Conservation (phyloP, 1,140 invertebrate species). For the Lepidurus apus region DNA sequence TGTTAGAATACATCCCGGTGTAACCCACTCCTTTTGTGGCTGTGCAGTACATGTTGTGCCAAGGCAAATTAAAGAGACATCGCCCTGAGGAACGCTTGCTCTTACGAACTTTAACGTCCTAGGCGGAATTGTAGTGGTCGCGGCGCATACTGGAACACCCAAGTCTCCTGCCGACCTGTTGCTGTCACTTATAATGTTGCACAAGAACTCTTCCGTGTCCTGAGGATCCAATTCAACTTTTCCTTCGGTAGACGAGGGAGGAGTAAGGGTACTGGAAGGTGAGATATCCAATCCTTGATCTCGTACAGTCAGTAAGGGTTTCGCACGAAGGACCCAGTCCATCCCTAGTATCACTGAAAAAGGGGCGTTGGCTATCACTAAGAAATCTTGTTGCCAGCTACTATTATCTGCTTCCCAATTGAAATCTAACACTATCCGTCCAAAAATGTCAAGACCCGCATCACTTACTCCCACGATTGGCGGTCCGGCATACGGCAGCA, state of each 20-base stretch:
- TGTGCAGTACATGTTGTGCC: background rate
- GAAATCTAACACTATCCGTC: background rate
- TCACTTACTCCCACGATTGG: background rate
- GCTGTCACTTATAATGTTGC: background rate
- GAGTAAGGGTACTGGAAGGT: background rate
- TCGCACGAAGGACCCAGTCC: background rate
- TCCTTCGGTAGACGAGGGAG: background rate
- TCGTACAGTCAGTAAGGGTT: background rate
- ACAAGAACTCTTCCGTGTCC: background rate
- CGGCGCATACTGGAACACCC: background rate
- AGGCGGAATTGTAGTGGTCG: background rate
- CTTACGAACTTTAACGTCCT: background rate
- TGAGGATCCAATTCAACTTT: background rate
- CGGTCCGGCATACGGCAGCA: background rate
- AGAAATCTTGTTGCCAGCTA: background rate
- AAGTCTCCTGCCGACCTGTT: background rate
- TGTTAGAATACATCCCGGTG: background rate
- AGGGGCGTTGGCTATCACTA: background rate
- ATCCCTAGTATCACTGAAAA: background rate
- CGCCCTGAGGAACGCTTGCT: background rate
- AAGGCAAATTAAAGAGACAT: background rate
- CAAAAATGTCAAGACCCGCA: background rate
- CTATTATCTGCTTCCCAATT: background rate
- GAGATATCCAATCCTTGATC: background rate
- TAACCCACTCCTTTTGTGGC: background rate